Base-by-base conservation (phyloP, 1,140 invertebrate species). In the Caenorhabditis inopinata region DNA sequence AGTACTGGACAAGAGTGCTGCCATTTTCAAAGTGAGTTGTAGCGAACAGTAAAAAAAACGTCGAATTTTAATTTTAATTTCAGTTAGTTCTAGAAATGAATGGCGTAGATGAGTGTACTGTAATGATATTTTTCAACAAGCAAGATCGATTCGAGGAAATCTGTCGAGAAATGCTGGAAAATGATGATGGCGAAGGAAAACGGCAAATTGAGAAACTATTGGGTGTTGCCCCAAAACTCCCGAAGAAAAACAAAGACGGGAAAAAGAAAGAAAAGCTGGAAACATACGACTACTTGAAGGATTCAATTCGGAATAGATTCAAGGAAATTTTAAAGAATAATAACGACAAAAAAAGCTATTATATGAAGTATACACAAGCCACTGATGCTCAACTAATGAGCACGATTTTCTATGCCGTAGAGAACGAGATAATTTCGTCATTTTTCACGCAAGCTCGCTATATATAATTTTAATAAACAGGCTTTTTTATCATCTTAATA, bases 101-200 rank as follows among this genome's bases (percentile, higher is more conserved):
- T 35, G 76, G 83, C 1, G 83, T 83, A 11, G 74, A 85, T 27
- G 81, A 85, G n/a, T 86, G 85, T 58, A 82, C 82, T n/a, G 62
- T 86, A 1, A 76, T 85, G 29, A 83, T 85, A 27, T 85, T 86
- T 48, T 86, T 86, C 80, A 86, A 86, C 48, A 85, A 85, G 45
- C 76, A 82, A 32, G 85, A 85, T 47, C 42, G 83, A 23, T 85
- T 83, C 32, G 62, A 80, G 18, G 35, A 62, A n/a, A 53, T 78
- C 25, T 78, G 76, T 29, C 32, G 53, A 78, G 76, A 78, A 47
- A 51, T 78, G 49, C 5, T 78, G 21, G 16, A 78, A 35, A 78
- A 51, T 27, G 76, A 78, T 38, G 58, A 68, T 21, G 58, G 51
- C 38, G 76, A 77, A 29, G 76, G 76, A 16, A 58, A 49, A 29